phyloP scores from a whole-genome alignment of 2,113 vertebrate genomes.

The Stomatorhinus ivindoensis region DNA sequence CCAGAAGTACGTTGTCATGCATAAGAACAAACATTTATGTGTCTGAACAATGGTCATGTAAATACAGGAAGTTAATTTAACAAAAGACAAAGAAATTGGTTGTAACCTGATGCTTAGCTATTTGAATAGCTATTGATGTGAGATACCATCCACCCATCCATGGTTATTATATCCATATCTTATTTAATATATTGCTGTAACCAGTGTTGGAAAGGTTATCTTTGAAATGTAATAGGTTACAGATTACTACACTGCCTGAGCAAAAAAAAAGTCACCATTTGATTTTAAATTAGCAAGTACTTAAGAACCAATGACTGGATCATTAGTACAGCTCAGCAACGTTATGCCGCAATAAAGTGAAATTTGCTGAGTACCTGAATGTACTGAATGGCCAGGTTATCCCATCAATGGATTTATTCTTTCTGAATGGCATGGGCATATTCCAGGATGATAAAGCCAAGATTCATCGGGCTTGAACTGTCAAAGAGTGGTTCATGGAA shows the following conservation, averaged over 20 bases:
- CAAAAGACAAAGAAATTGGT: not conserved
- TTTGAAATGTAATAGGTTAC: not conserved
- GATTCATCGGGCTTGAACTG: no score
- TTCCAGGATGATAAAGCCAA: no score
- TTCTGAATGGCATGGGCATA: no score
- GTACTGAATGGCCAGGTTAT: not conserved
- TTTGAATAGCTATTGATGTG: not conserved
- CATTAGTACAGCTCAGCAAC: not conserved
- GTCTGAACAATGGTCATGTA: not conserved
- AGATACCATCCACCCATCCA: not conserved
- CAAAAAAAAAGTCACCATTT: not conserved
- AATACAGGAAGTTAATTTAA: not conserved
- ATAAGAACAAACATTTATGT: slow-evolving; percentile 1
- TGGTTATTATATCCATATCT: not conserved
- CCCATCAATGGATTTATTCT: no score
- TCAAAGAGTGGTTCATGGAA: no score
- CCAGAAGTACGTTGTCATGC: not conserved
- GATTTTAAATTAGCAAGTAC: not conserved
- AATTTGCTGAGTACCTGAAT: not conserved
- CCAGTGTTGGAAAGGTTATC: not conserved
- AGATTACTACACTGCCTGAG: not conserved
- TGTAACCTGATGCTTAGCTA: not conserved
- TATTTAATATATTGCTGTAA: not conserved
- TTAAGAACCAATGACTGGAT: not conserved
- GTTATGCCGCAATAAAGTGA: not conserved